A percentile compares a stretch with the other conserved stretches of the same genome.
Evolutionary conservation across 2,113 vertebrate genomes (phyloP).

Genomic region (Egretta garzetta): DNA sequence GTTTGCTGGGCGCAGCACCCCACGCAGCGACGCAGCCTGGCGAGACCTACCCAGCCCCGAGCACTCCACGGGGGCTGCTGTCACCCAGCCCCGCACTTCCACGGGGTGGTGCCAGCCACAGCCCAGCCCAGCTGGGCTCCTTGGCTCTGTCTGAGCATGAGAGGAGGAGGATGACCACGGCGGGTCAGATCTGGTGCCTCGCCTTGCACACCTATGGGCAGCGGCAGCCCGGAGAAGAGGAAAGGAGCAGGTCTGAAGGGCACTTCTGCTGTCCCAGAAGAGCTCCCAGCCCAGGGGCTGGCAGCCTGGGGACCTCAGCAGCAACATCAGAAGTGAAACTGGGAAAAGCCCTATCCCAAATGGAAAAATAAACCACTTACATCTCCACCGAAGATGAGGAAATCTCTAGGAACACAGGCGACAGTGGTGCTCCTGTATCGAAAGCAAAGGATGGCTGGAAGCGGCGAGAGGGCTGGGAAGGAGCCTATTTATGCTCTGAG

Average conservation of each 20-base stretch:
- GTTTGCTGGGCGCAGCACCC: not conserved
- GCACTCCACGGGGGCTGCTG: not conserved
- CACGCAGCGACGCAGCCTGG: not conserved
- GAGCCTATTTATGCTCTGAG: not conserved
- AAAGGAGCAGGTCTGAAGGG: not conserved
- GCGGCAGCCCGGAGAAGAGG: not conserved
- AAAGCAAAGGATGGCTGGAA: not conserved
- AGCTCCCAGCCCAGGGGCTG: not conserved
- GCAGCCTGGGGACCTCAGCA: not conserved
- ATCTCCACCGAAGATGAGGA: not conserved
- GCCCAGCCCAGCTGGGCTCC: not conserved
- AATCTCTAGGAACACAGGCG: not conserved
- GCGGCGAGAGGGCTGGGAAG: not conserved
- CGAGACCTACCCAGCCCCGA: not conserved
- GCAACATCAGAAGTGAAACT: not conserved
- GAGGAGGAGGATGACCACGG: not conserved
- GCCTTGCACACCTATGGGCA: fast-evolving
- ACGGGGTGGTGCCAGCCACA: fast-evolving
- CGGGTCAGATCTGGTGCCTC: not conserved
- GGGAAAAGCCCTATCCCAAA: not conserved
- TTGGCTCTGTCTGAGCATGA: fast-evolving
- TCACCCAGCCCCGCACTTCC: not conserved
- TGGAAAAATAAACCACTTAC: not conserved
- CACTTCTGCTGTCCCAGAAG: not conserved
- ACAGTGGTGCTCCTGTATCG: not conserved